Conservation (phyloP, 2,888 invertebrate genomes). For the Heteromyza rotundicornis region DNA sequence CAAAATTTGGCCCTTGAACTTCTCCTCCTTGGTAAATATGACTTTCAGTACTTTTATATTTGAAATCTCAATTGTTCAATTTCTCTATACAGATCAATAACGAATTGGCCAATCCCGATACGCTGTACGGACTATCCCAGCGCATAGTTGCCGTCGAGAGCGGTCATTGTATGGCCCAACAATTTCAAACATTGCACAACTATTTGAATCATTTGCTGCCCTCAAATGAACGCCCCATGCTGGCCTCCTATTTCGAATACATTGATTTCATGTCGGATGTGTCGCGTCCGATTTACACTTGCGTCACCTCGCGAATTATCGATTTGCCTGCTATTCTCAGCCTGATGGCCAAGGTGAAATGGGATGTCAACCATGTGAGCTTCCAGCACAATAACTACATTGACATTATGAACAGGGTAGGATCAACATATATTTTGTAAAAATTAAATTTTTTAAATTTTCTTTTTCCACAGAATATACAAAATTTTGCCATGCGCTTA, state of each 20-base stretch:
- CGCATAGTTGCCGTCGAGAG: slow-evolving; percentile 93
- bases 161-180: slow-evolving; percentile 85
- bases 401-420: slow-evolving; percentile 74
- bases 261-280: slow-evolving; percentile 67
- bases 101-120: slow-evolving; percentile 72
- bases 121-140: slow-evolving; percentile 81
- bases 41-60: not conserved
- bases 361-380: slow-evolving; percentile 94
- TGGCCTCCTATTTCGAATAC: slow-evolving; percentile 71
- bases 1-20: slow-evolving; percentile 61
- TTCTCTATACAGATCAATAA: slow-evolving; percentile 64
- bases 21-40: slow-evolving; percentile 60
- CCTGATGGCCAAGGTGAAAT: slow-evolving; percentile 92
- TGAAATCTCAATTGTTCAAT: not conserved
- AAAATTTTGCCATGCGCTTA: slow-evolving; percentile 79
- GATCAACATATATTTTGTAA: too few species aligned
- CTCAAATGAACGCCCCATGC: slow-evolving; percentile 70
- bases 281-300: slow-evolving; percentile 85
- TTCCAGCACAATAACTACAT: slow-evolving; percentile 92
- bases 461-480: slow-evolving; percentile 63
- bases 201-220: slow-evolving; percentile 86
- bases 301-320: slow-evolving; percentile 80
- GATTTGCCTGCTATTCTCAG: slow-evolving; percentile 77
- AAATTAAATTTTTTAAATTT: too few species aligned
- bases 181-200: slow-evolving; percentile 82